Evolutionary conservation across 2,888 invertebrate genomes (phyloP).

Genomic region (Nemotelus nigrinus): DNA sequence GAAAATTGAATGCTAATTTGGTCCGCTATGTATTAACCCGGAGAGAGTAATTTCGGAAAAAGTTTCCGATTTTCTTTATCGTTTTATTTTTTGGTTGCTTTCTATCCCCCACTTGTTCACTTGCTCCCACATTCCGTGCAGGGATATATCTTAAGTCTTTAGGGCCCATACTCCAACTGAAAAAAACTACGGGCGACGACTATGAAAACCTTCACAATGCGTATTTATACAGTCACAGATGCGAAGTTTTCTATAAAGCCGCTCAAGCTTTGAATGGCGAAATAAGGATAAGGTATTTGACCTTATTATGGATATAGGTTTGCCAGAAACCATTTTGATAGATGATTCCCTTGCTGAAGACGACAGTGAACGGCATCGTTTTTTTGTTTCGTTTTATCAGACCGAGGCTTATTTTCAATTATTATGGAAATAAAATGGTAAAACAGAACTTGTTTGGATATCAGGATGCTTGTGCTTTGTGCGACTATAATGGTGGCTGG

Average conservation of each 20-base stretch:
- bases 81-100: neutral
- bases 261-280: neutral
- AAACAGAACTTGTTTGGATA: constrained; percentile 33
- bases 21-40: constrained; percentile 42
- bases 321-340: constrained; percentile 28
- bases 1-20: constrained; percentile 45
- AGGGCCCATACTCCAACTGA: no score
- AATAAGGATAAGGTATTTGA: constrained; percentile 31
- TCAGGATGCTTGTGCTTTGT: constrained; percentile 27
- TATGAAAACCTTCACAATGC: no score
- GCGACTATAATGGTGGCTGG: constrained; percentile 8
- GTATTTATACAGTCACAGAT: neutral
- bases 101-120: no score
- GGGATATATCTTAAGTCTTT: no score
- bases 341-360: constrained; percentile 28
- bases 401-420: constrained; percentile 36
- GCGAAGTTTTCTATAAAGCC: neutral
- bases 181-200: no score
- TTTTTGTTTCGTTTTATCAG: neutral
- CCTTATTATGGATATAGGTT: constrained; percentile 31
- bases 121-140: no score
- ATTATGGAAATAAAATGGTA: constrained; percentile 24
- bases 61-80: constrained; percentile 20
- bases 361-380: constrained; percentile 1
- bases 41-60: constrained; percentile 40